These are phyloP conservation scores for Poecilia wingei DNA, from an alignment of 2,797 vertebrate species.

Conservation along the genomic window DNA sequence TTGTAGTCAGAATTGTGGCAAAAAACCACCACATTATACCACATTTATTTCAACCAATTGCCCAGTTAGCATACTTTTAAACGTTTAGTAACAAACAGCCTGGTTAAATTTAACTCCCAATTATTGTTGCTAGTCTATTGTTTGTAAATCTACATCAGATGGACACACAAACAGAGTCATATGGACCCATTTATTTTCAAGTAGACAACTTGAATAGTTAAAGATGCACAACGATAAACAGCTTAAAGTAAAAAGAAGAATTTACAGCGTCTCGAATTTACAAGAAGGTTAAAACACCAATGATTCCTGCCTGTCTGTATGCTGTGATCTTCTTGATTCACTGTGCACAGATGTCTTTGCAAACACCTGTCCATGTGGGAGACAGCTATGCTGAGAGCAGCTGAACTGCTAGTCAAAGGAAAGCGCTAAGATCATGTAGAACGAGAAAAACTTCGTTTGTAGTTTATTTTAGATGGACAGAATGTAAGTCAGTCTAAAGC, in stretches of 20 bases:
- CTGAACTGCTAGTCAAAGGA: not conserved
- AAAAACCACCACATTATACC: not conserved
- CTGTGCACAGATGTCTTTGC: not conserved
- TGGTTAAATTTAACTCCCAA: not conserved
- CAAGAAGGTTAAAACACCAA: not conserved
- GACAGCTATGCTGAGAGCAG: not conserved
- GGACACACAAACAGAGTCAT: not conserved
- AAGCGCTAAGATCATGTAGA: not conserved
- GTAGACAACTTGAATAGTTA: not conserved
- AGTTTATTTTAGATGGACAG: not conserved
- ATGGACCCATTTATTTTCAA: not conserved
- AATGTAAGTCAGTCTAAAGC: not conserved
- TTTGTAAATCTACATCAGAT: not conserved
- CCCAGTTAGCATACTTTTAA: not conserved
- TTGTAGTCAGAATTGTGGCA: not conserved
- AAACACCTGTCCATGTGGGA: not conserved
- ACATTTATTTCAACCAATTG: not conserved
- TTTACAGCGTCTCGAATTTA: not conserved
- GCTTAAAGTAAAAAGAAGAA: not conserved
- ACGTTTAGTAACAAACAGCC: not conserved
- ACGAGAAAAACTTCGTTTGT: not conserved
- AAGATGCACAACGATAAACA: not conserved
- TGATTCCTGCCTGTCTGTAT: not conserved
- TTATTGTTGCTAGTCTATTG: not conserved
- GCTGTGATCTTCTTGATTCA: not conserved